These are phyloP conservation scores for Dascillus cervinus DNA, from an alignment of 2,888 invertebrate species.

Conservation along the genomic window DNA sequence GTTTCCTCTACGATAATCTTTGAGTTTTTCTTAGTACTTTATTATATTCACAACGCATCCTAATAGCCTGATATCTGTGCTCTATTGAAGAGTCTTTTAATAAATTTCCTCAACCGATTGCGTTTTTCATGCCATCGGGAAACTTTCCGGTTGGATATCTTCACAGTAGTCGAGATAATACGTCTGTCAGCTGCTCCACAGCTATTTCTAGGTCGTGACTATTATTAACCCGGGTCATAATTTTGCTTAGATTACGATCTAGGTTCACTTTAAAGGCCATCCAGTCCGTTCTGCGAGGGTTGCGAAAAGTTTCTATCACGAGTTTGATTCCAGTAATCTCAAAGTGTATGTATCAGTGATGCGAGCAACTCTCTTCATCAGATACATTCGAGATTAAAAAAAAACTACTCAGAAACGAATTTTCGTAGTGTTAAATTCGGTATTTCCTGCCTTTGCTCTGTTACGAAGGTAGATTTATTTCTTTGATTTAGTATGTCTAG, in stretches of 20 bases:
- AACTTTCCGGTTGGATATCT: neutral
- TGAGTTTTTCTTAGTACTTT: neutral
- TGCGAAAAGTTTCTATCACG: no score
- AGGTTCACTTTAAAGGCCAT: no score
- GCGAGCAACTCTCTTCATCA: slow-evolving; percentile 1
- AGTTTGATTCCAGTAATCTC: no score
- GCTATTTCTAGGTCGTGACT: slow-evolving; percentile 1
- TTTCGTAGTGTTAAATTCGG: no score
- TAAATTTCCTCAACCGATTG: neutral
- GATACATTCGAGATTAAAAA: slow-evolving; percentile 2
- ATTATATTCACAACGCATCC: neutral
- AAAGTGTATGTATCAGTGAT: slow-evolving; percentile 1
- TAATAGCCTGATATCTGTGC: neutral
- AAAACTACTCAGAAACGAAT: neutral
- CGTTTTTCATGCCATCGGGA: slow-evolving; percentile 1
- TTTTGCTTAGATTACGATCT: no score
- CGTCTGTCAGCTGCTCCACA: slow-evolving; percentile 1
- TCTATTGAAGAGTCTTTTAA: neutral
- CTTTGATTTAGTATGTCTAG: slow-evolving; percentile 1
- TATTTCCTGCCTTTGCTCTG: neutral
- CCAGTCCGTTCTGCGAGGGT: no score
- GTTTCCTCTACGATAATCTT: slow-evolving; percentile 1
- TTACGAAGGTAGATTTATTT: slow-evolving; percentile 1
- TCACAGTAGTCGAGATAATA: neutral
- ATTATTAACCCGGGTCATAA: slow-evolving; percentile 1